Evolutionary conservation across 2,113 vertebrate genomes (phyloP), one percentile per base, ranked within the genome.

Genomic region (Pyxicephalus adspersus): DNA sequence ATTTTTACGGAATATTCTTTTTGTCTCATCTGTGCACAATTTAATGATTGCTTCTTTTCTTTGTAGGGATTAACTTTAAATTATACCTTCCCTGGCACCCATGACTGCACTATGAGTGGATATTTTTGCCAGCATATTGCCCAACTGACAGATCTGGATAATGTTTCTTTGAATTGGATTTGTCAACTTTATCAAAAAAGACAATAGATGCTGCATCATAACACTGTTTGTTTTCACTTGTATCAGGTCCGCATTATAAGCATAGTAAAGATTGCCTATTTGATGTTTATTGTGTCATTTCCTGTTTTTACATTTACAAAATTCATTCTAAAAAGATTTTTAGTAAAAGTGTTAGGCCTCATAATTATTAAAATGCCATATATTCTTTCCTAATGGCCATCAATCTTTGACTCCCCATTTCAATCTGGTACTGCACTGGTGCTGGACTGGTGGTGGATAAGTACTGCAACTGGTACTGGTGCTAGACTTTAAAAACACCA

Each of bases 11-110:
- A 45, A 9, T 45, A 45, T 9, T 8, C 38, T 45, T 45, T 9
- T 13, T 45, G 11, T 45, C 1, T 45, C 38, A 13, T 45, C 38
- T 45, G 38, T 45, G 15, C 38, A 60, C 22, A 38, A 60, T 2
- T 2, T 57, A 71, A 26, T 26, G 31, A 13, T 45, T 38, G 29
- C 38, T 3, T 57, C 0, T 58, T 60, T 29, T 15, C 22, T 73
- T 38, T 74, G 8, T 74, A 74, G 71, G 54, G 71, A 18, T 29
- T 34, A 74, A 54, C 71, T 57, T 73, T 73, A 52, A 31, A 1
- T 16, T 13, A 58, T 73, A 20, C 22, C n/a, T 23, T 2, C 28
- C 70, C 31, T 34, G 52, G 31, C 52, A 57, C 18, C 13, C 52
- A 34, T 31, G 28, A 6, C 70, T 58, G 70, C 28, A 22, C 5